These are phyloP conservation scores for Ctenosaura bakeri DNA, from an alignment of 2,797 vertebrate species.

Conservation along the genomic window DNA sequence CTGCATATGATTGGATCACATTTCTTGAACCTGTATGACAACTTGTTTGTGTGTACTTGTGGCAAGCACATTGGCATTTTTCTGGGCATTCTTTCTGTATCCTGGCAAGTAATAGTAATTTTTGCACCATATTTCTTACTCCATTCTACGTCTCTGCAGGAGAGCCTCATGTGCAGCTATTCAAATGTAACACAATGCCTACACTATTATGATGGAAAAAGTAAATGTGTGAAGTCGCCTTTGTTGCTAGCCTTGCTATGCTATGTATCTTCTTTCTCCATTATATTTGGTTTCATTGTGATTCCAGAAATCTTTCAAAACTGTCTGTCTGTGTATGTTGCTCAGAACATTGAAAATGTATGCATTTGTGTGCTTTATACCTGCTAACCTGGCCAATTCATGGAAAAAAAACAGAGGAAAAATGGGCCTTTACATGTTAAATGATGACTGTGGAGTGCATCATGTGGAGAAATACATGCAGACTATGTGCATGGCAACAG, in stretches of 20 bases:
- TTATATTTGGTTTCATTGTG: background rate
- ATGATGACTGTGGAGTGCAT: conserved; percentile 4
- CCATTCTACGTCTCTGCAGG: background rate
- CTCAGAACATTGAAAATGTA: background rate
- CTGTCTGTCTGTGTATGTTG: background rate
- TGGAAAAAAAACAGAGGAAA: background rate
- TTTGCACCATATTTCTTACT: background rate
- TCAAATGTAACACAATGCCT: background rate
- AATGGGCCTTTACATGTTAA: background rate
- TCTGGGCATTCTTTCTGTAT: background rate
- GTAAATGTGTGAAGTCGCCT: background rate
- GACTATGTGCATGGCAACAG: conserved; percentile 44
- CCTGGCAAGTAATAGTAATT: background rate
- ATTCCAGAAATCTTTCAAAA: background rate
- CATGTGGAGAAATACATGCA: conserved; percentile 14
- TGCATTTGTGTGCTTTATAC: background rate
- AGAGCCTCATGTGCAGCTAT: background rate
- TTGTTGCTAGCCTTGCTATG: background rate
- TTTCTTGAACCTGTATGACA: conserved; percentile 43
- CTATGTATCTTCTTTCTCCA: too few species aligned
- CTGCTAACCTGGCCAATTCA: background rate
- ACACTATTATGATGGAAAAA: background rate
- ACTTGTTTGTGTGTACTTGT: background rate
- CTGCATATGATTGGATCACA: conserved; percentile 52
- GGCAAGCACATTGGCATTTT: too few species aligned